Evolutionary conservation across 2,888 invertebrate species (phyloP).

Genomic region (Lepidochrysops patricia): DNA sequence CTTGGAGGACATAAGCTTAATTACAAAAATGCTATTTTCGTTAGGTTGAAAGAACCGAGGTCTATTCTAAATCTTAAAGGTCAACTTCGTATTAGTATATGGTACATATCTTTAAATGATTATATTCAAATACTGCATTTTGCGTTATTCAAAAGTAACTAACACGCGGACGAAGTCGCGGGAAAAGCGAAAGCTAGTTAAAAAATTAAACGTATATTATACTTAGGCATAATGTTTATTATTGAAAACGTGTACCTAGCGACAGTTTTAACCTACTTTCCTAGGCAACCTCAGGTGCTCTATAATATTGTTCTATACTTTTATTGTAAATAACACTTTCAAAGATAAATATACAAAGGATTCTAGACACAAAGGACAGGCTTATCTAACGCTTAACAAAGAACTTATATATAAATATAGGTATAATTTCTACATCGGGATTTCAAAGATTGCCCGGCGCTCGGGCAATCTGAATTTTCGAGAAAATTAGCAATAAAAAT

Average conservation of each 20-base stretch:
- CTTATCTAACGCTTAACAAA: constrained; percentile 6
- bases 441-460: not conserved
- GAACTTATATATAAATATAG: not conserved
- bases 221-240: no score
- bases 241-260: not conserved
- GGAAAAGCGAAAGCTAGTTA: no score
- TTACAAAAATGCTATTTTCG: not conserved
- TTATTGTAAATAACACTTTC: not conserved
- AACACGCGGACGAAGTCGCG: no score
- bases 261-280: not conserved
- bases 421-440: not conserved
- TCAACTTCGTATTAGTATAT: not conserved
- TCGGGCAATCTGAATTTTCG: not conserved
- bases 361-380: constrained; percentile 2
- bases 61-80: not conserved
- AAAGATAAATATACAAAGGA: not conserved
- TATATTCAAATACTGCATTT: no score
- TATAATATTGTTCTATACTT: not conserved
- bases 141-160: no score
- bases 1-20: not conserved
- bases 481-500: not conserved
- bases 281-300: not conserved
- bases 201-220: no score
- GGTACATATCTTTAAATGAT: no score
- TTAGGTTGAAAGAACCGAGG: not conserved